These are phyloP conservation scores for Amphiduros pacificus DNA, from an alignment of 2,888 invertebrate genomes.

Conservation along the genomic window DNA sequence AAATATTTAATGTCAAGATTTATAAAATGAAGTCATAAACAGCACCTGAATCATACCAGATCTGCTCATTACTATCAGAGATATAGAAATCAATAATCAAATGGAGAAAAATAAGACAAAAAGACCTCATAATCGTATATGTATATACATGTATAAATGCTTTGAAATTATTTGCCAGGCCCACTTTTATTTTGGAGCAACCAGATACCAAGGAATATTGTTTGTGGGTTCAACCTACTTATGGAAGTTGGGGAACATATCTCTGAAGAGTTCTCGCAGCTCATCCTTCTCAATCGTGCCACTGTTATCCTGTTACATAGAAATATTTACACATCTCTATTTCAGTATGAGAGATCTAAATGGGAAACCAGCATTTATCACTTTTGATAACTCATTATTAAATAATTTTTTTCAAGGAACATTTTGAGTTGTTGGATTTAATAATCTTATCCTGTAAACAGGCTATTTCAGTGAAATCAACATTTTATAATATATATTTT, in stretches of 20 bases:
- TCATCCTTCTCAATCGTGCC: constrained; percentile 57
- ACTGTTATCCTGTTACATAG: constrained; percentile 46
- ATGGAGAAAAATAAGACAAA: neutral
- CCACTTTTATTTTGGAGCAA: neutral
- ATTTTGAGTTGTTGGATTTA: too few species aligned
- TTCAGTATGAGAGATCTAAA: too few species aligned
- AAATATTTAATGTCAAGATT: too few species aligned
- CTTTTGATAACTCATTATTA: neutral
- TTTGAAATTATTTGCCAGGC: neutral
- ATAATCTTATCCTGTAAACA: too few species aligned
- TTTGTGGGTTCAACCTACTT: constrained; percentile 33
- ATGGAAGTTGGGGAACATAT: constrained; percentile 55
- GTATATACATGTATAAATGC: too few species aligned
- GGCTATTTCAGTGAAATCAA: too few species aligned
- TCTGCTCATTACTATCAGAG: too few species aligned
- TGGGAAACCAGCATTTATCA: neutral
- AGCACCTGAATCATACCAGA: too few species aligned
- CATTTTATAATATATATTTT: too few species aligned
- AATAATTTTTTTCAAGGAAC: too few species aligned
- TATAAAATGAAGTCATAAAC: too few species aligned
- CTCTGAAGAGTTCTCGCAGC: constrained; percentile 49
- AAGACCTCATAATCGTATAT: neutral
- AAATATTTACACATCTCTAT: too few species aligned
- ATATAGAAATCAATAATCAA: neutral
- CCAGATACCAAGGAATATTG: neutral